Percentiles rank a stretch among this genome's conserved stretches.
phyloP scores from a whole-genome alignment of 2,113 vertebrate genomes.

The Lutjanus erythropterus region DNA sequence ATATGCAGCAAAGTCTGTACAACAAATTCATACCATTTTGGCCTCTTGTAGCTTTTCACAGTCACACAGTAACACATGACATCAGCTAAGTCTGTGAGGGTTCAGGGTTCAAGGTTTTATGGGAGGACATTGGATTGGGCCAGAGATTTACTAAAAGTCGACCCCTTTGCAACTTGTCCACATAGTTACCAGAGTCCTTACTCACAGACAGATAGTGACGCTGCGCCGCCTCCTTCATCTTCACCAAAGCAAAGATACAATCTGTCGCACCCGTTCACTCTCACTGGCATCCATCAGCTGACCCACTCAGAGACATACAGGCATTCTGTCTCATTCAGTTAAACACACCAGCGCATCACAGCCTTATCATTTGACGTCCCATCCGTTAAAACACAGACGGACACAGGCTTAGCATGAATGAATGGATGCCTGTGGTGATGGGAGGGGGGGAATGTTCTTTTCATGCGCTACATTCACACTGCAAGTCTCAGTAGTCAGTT shows the following conservation, averaged over 20 bases:
- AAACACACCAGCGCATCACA: constrained; percentile 28
- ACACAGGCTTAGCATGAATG: constrained; percentile 15
- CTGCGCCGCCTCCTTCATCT: constrained; percentile 32
- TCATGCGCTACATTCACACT: too few species aligned
- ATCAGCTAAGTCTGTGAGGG: too few species aligned
- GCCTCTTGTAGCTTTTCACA: too few species aligned
- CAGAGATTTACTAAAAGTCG: constrained; percentile 14
- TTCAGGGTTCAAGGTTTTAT: too few species aligned
- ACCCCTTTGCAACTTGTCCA: constrained; percentile 10
- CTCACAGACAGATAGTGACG: constrained; percentile 14
- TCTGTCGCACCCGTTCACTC: constrained; percentile 41
- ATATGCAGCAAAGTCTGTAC: too few species aligned
- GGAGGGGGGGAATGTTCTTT: constrained; percentile 2
- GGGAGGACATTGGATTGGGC: too few species aligned
- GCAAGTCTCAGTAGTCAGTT: too few species aligned
- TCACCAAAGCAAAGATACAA: constrained; percentile 40
- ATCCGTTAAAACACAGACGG: constrained; percentile 47
- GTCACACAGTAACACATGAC: too few species aligned
- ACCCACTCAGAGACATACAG: constrained; percentile 49
- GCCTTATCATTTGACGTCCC: constrained; percentile 60
- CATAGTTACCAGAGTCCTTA: constrained; percentile 14
- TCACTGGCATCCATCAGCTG: constrained; percentile 56
- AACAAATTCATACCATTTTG: too few species aligned
- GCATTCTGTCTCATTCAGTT: constrained; percentile 46
- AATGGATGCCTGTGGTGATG: neutral